Percentiles rank a stretch among this genome's conserved stretches.
Evolutionary conservation across 2,888 invertebrate species (phyloP).

Genomic region (Glaucopsyche alexis): DNA sequence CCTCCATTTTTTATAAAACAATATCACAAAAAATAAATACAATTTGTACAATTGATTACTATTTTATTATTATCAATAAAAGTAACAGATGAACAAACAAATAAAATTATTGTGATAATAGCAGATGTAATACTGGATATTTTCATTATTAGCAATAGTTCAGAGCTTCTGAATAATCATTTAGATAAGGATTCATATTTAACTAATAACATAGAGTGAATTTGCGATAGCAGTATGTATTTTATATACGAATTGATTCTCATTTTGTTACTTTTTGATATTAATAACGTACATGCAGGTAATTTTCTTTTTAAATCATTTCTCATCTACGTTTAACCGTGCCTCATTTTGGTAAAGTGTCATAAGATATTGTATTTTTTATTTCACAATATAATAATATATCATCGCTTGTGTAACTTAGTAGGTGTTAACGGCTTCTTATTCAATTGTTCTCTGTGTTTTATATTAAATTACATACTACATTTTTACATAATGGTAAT

Average conservation of each 20-base stretch:
- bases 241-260: constrained; percentile 13
- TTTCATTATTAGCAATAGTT: neutral
- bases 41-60: neutral
- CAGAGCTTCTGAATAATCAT: neutral
- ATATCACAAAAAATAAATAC: neutral
- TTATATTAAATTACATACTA: too few species aligned
- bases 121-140: neutral
- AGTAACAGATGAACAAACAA: neutral
- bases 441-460: too few species aligned
- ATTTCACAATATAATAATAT: too few species aligned
- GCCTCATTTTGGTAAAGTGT: too few species aligned
- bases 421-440: too few species aligned
- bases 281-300: neutral
- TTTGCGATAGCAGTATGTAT: neutral
- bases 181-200: constrained; percentile 8
- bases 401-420: too few species aligned
- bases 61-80: neutral
- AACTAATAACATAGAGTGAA: neutral
- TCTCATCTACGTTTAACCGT: too few species aligned
- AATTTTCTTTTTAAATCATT: neutral
- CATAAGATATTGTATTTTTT: too few species aligned
- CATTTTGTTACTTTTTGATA: neutral
- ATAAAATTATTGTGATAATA: neutral
- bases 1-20: neutral
- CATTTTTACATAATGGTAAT: too few species aligned